phyloP scores from a whole-genome alignment of 2,888 invertebrate species.

The Keiferia lycopersicella region DNA sequence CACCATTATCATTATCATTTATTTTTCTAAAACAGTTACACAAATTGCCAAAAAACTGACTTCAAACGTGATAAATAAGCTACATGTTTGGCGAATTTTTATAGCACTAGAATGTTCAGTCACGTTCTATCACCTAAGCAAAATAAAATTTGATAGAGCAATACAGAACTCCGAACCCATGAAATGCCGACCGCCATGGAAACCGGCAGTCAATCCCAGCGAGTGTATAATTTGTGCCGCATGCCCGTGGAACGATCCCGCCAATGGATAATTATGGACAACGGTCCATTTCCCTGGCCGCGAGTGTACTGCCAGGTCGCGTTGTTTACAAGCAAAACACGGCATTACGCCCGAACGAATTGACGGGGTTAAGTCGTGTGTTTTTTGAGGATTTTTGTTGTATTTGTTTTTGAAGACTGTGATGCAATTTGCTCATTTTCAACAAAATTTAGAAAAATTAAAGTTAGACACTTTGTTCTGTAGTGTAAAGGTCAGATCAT shows the following conservation, averaged over 20 bases:
- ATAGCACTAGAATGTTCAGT: conserved; percentile 27
- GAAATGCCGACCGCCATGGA: conserved; percentile 39
- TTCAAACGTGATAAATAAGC: too few relatives aligned
- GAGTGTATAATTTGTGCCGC: conserved; percentile 56
- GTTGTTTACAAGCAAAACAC: background rate
- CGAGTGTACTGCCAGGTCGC: conserved; percentile 27
- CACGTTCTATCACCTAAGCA: conserved; percentile 25
- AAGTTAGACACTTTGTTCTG: too few relatives aligned
- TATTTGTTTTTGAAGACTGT: background rate
- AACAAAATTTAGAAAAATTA: too few relatives aligned
- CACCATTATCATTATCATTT: too few relatives aligned
- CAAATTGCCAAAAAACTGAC: too few relatives aligned
- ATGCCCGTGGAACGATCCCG: conserved; percentile 52
- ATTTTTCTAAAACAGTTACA: too few relatives aligned
- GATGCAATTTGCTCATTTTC: background rate
- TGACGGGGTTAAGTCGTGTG: background rate
- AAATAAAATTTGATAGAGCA: conserved; percentile 6
- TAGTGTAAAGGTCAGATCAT: too few relatives aligned
- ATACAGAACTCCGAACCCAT: background rate
- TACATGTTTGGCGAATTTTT: too few relatives aligned
- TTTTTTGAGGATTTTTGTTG: background rate
- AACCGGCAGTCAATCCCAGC: conserved; percentile 43
- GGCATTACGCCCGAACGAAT: background rate
- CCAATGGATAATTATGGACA: conserved; percentile 62
- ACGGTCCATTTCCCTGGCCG: conserved; percentile 52